Evolutionary conservation across 64 coral and sea anemone species (phyloP), one percentile per base, ranked within the genome.

Genomic region (Pocillopora verrucosa): DNA sequence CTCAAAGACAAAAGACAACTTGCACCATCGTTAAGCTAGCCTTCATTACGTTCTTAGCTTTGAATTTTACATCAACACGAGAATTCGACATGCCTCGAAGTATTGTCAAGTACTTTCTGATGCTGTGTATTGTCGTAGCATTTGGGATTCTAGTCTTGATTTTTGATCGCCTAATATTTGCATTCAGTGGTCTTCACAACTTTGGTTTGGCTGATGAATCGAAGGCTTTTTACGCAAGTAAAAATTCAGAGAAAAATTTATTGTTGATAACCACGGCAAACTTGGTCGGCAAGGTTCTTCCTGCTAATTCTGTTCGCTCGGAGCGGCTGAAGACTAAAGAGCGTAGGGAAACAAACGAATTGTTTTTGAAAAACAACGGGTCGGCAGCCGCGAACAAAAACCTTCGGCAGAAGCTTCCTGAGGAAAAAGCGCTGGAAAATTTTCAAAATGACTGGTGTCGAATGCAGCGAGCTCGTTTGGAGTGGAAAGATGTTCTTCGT

Each of bases 401-500:
- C n/a, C 3, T 51, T 7, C 19, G 9, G 1, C 67, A 24, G 20
- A 58, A 77, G 16, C 6, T 83, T 15, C 37, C 17, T 17, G 67
- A 51, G 36, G 62, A 70, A 70, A 11, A 20, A 70, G 22, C 67
- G 3, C 22, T 67, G 14, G 62, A 74, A 6, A 10, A 62, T 82
- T 95, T 95, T 86, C 82, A 75, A 83, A 36, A 57, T 15, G 74
- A 95, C 15, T 95, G 90, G 90, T 95, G 94, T 80, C 90, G 94
- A 88, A 76, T 89, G 56, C 90, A 82, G 22, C 17, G 61, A 72
- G 86, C 94, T 24, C 68, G 86, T 36, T 81, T 95, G 0, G 65
- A 95, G 26, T 95, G 94, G 94, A 60, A 89, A 77, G 60, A 60
- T 38, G 77, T 92, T 95, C 78, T 95, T 30, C 86, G 85, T 15